Evolutionary conservation across 64 coral and sea anemone species (phyloP), one percentile per base, ranked within the genome.

Genomic region (Stichodactyla mertensii): DNA sequence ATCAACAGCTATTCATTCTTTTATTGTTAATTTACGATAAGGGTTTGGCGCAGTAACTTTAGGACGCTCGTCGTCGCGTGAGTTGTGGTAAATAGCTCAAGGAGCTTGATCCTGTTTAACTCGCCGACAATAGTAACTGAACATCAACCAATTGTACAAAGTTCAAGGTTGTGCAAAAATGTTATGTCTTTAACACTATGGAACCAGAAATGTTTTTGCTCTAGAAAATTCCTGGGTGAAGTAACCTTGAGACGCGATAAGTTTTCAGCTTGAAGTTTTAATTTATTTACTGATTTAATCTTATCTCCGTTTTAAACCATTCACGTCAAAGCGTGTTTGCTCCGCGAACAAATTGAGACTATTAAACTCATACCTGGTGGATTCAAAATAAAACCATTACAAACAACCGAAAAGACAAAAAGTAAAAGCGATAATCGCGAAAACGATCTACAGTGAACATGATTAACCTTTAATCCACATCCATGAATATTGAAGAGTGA

Each of bases 11-110:
- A 26, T 74, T 74, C 23, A 27, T 12, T n/a, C 6, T 22, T 22
- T 69, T n/a, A 74, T 66, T 66, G 62, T 66, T 66, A 66, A n/a
- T n/a, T 66, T 66, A 66, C 12, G 62, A 66, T 66, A 66, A 66
- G 62, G 62, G 62, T 13, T 7, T 66, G 12, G 22, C 20, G 18
- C 1, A 66, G 62, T n/a, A 66, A 66, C 62, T 66, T 66, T 66
- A 66, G 19, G 20, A 22, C 19, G 62, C 62, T 66, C 18, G 62
- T 7, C 22, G 69, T 74, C n/a, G 69, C 69, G 69, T 74, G 69
- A 74, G n/a, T 74, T 13, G 23, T 27, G 23, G 69, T 74, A 74
- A 74, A 74, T 27, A 26, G 10, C 24, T 74, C 24, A 74, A 74
- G 69, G 24, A 74, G 18, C 12, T 23, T 74, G 27, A 74, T 36